These are phyloP conservation scores for Varroa destructor DNA, from an alignment of 1,140 invertebrate genomes.

Conservation along the genomic window DNA sequence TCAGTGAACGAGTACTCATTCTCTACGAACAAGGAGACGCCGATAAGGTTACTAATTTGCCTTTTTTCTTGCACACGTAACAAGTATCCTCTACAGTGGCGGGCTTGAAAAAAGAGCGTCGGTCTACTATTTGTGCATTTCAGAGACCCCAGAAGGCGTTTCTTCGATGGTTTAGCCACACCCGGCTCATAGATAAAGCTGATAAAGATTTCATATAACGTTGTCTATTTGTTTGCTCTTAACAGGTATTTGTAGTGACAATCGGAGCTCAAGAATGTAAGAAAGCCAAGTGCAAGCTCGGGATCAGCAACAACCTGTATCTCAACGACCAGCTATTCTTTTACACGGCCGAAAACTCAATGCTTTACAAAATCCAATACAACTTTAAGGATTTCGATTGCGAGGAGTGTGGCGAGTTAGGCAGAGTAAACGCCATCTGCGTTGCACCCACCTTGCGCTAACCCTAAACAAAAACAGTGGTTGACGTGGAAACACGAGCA, in stretches of 20 bases:
- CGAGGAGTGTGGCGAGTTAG: constrained; percentile 16
- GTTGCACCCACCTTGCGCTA: constrained; percentile 4
- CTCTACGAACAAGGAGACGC: constrained; percentile 25
- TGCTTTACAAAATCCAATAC: constrained; percentile 15
- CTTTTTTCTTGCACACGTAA: too few species aligned
- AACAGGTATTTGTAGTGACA: constrained; percentile 12
- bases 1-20: constrained; percentile 18
- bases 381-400: constrained; percentile 27
- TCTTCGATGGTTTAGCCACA: too few species aligned
- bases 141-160: too few species aligned
- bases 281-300: constrained; percentile 25
- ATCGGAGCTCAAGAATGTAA: constrained; percentile 24
- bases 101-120: too few species aligned
- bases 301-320: constrained; percentile 26
- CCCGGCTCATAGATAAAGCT: too few species aligned
- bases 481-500: neutral
- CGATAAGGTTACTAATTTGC: neutral
- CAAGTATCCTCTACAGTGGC: too few species aligned
- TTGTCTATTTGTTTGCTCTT: neutral
- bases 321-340: constrained; percentile 25
- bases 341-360: constrained; percentile 21
- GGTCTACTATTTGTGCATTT: too few species aligned
- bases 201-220: too few species aligned
- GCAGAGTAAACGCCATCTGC: constrained; percentile 7
- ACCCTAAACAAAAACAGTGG: too few species aligned